Evolutionary conservation across 2,888 invertebrate species (phyloP).

Genomic region (Agrotis ipsilon): DNA sequence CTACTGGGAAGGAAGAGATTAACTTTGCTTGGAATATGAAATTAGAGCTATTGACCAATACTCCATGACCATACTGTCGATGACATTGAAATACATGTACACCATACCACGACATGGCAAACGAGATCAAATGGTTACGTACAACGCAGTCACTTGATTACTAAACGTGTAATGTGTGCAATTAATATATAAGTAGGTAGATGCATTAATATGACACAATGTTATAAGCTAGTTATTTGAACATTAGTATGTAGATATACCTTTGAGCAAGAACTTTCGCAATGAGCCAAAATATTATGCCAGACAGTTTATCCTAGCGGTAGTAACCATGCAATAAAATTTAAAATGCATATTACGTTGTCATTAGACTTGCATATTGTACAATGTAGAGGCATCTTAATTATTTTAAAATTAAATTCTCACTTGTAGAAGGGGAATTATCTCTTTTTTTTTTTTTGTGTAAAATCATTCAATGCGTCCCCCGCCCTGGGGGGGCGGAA

Average conservation of each 20-base stretch:
- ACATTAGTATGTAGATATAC: constrained; percentile 19
- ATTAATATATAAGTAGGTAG: constrained; percentile 16
- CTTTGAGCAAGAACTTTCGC: constrained; percentile 27
- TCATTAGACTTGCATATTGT: background rate
- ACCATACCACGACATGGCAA: constrained; percentile 9
- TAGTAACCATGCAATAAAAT: background rate
- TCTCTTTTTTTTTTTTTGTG: too few relatives aligned
- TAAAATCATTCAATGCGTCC: too few relatives aligned
- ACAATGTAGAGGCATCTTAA: constrained; percentile 1
- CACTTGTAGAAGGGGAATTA: background rate
- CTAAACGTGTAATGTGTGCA: constrained; percentile 6
- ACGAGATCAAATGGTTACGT: constrained; percentile 7
- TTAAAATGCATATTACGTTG: constrained; percentile 2
- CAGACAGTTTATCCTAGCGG: background rate
- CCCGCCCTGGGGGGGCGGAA: too few relatives aligned
- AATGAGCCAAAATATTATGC: constrained; percentile 1
- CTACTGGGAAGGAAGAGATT: too few relatives aligned
- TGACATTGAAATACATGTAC: constrained; percentile 18
- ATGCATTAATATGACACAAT: constrained; percentile 26
- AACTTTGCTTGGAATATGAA: too few relatives aligned
- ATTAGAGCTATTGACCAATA: background rate
- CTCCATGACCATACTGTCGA: background rate
- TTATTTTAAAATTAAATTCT: background rate
- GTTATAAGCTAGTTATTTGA: constrained; percentile 18
- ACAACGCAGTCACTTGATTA: constrained; percentile 11